A percentile compares a stretch with the other conserved stretches of the same genome.
Evolutionary conservation across 2,888 invertebrate genomes (phyloP).

Genomic region (Hedya salicella): DNA sequence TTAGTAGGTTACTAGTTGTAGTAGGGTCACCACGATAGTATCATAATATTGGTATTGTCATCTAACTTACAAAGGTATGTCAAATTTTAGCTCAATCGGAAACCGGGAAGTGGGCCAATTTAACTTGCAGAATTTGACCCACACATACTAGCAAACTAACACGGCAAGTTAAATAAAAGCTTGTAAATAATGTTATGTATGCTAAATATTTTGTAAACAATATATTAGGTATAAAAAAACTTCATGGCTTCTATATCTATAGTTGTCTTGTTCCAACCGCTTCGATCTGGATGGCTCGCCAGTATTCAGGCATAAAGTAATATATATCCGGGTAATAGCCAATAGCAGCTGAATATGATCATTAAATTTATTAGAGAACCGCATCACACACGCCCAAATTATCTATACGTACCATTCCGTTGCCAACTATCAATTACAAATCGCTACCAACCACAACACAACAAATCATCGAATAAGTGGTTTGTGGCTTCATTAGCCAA

Average conservation of each 20-base stretch:
- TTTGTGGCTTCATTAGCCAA: conserved; percentile 18
- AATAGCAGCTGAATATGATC: conserved; percentile 20
- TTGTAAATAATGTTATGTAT: too few relatives aligned
- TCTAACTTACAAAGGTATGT: too few relatives aligned
- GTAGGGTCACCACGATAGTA: too few relatives aligned
- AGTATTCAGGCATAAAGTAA: conserved; percentile 4
- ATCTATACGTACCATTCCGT: conserved; percentile 21
- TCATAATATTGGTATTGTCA: too few relatives aligned
- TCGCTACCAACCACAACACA: too few relatives aligned
- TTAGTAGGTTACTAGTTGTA: too few relatives aligned
- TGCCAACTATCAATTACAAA: conserved; percentile 35
- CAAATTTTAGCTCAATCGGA: too few relatives aligned
- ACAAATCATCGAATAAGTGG: conserved; percentile 38
- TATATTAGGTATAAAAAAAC: neutral
- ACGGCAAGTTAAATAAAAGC: too few relatives aligned
- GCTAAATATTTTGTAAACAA: too few relatives aligned
- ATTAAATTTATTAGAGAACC: conserved; percentile 25
- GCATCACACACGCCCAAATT: conserved; percentile 20
- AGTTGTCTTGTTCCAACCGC: conserved; percentile 2
- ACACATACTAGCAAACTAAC: too few relatives aligned
- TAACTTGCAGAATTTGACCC: too few relatives aligned
- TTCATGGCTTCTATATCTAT: neutral
- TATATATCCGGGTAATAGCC: conserved; percentile 22
- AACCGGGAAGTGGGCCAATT: too few relatives aligned
- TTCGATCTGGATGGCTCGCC: neutral